These are phyloP conservation scores for Diarsia dahlii DNA, from an alignment of 2,888 invertebrate species.

Conservation along the genomic window DNA sequence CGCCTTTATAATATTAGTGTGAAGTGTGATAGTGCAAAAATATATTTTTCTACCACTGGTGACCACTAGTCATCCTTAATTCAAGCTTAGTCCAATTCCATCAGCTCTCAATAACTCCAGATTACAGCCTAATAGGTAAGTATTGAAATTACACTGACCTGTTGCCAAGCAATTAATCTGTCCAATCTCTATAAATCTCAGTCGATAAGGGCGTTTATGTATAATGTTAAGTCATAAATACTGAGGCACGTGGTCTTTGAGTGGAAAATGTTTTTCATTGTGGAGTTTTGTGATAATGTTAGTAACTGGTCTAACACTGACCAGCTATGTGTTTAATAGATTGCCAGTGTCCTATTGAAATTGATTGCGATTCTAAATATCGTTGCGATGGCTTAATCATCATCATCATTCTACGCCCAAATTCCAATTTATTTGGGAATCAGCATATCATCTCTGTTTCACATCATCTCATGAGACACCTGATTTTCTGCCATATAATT, in stretches of 20 bases:
- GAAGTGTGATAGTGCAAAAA: neutral
- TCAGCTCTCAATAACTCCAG: neutral
- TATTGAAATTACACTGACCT: conserved; percentile 28
- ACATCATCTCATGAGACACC: neutral
- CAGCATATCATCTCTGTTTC: too few relatives aligned
- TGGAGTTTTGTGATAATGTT: neutral
- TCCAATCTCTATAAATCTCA: conserved; percentile 37
- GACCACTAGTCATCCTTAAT: neutral
- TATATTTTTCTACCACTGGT: neutral
- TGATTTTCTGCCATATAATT: neutral
- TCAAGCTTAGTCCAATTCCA: neutral
- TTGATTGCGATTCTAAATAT: too few relatives aligned
- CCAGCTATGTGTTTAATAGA: too few relatives aligned
- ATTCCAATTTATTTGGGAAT: too few relatives aligned
- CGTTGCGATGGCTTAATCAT: too few relatives aligned
- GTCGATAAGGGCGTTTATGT: conserved; percentile 44
- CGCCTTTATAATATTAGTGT: too few relatives aligned
- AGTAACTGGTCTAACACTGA: neutral
- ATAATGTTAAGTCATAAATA: conserved; percentile 29
- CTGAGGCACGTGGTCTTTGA: conserved; percentile 14
- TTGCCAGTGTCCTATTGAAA: too few relatives aligned
- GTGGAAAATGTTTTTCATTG: conserved; percentile 16
- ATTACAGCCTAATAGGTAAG: conserved; percentile 18
- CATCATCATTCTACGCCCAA: too few relatives aligned
- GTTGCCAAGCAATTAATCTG: conserved; percentile 46